Conservation (phyloP, 2,113 vertebrate genomes). For the Pleuronectes platessa region DNA sequence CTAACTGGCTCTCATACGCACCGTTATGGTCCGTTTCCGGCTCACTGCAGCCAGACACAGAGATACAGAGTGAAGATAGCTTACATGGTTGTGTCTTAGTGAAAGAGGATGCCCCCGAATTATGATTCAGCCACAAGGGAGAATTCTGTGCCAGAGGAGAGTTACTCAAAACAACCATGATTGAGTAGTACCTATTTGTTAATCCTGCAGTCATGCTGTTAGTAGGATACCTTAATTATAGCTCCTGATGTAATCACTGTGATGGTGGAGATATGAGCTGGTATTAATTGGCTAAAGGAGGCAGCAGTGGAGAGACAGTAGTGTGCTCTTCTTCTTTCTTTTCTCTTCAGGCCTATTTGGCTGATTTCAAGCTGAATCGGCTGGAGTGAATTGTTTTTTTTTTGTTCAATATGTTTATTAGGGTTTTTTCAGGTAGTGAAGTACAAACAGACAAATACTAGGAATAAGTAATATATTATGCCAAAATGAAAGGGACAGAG, state of each 20-base stretch:
- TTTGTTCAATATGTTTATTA: too few species aligned
- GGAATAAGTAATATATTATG: too few species aligned
- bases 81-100: slow-evolving; percentile 41
- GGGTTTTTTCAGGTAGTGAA: too few species aligned
- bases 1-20: slow-evolving; percentile 24
- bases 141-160: slow-evolving; percentile 37
- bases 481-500: too few species aligned
- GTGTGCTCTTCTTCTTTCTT: background rate
- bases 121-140: slow-evolving; percentile 64
- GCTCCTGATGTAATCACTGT: slow-evolving; percentile 41
- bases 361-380: background rate
- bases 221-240: slow-evolving; percentile 42
- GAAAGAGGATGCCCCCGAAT: slow-evolving; percentile 68
- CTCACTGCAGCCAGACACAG: slow-evolving; percentile 52
- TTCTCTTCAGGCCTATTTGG: background rate
- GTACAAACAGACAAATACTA: too few species aligned
- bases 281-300: background rate
- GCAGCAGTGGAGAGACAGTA: slow-evolving; percentile 5
- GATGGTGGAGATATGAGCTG: slow-evolving; percentile 38
- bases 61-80: slow-evolving; percentile 19
- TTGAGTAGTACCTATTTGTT: slow-evolving; percentile 35
- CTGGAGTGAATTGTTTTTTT: background rate
- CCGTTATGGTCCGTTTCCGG: slow-evolving; percentile 80
- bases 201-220: slow-evolving; percentile 35
- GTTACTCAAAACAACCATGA: slow-evolving; percentile 40